A percentile compares a stretch with the other conserved stretches of the same genome.
These are phyloP conservation scores for Chloroclystis v-ata DNA, from an alignment of 2,888 invertebrate species.

Conservation along the genomic window DNA sequence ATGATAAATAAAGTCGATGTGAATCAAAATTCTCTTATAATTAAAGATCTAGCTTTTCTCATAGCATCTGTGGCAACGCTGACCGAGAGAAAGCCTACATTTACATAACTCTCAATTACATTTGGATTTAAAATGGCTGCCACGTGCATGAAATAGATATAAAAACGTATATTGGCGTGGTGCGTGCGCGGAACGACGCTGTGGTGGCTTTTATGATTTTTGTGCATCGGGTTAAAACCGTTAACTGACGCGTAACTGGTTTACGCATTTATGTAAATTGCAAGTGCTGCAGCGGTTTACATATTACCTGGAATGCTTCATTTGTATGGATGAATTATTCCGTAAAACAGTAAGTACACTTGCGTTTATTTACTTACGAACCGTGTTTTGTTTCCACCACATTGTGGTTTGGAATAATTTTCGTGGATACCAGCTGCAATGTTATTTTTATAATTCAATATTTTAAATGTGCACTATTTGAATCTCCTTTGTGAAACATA, in stretches of 20 bases:
- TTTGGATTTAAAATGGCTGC: conserved; percentile 52
- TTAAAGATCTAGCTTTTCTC: conserved; percentile 6
- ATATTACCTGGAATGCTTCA: background rate
- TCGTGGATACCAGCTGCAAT: background rate
- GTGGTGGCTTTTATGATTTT: conserved; percentile 39
- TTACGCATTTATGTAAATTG: conserved; percentile 5
- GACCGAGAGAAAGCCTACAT: conserved; percentile 33
- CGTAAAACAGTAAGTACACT: background rate
- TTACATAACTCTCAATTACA: conserved; percentile 56
- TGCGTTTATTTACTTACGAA: background rate
- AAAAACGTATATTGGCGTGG: conserved; percentile 41
- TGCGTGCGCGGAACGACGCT: conserved; percentile 29
- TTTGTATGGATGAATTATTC: conserved; percentile 1
- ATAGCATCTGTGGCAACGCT: conserved; percentile 10
- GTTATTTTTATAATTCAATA: too few relatives aligned
- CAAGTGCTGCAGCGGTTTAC: conserved; percentile 4
- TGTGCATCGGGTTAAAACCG: conserved; percentile 34
- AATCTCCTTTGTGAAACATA: too few relatives aligned
- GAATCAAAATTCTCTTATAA: too few relatives aligned
- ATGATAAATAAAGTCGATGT: too few relatives aligned
- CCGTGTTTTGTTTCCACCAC: background rate
- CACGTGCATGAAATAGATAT: conserved; percentile 51
- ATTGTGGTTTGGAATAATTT: background rate
- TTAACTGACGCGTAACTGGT: conserved; percentile 19
- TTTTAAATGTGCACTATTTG: too few relatives aligned